phyloP scores from a whole-genome alignment of 1,140 invertebrate species.

The Melanaphis sacchari region DNA sequence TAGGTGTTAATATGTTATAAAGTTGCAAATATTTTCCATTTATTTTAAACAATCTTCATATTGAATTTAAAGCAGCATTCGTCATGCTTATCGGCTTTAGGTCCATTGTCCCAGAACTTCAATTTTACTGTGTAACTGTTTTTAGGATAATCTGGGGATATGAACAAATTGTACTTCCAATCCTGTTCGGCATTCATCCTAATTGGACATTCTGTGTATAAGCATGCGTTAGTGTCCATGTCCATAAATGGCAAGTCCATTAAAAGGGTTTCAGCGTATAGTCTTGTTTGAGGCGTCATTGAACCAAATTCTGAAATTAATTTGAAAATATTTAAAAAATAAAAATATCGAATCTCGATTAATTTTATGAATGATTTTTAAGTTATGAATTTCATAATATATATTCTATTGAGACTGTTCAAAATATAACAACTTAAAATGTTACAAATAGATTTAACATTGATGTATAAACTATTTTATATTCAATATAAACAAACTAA shows the following conservation, averaged over 20 bases:
- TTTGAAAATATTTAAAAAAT: neutral
- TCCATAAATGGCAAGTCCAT: conserved; percentile 19
- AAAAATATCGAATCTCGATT: neutral
- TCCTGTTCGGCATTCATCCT: neutral
- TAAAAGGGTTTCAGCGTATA: neutral
- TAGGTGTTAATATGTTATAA: neutral
- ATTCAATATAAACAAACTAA: neutral
- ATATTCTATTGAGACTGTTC: neutral
- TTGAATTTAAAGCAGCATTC: conserved; percentile 39
- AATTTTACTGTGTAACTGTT: neutral
- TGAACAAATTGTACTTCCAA: neutral
- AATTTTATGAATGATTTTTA: no score
- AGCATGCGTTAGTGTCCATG: conserved; percentile 37
- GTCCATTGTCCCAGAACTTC: neutral
- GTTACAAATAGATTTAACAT: neutral
- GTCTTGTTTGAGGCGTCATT: neutral
- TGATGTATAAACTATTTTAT: neutral
- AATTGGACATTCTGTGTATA: conserved; percentile 2
- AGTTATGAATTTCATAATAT: no score
- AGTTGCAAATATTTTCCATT: neutral
- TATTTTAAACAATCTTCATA: neutral
- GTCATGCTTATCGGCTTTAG: neutral
- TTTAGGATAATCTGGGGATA: neutral
- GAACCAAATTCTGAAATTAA: conserved; percentile 12
- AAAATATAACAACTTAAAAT: neutral